Conservation (phyloP, 2,113 vertebrate genomes). For the Hylia prasina region DNA sequence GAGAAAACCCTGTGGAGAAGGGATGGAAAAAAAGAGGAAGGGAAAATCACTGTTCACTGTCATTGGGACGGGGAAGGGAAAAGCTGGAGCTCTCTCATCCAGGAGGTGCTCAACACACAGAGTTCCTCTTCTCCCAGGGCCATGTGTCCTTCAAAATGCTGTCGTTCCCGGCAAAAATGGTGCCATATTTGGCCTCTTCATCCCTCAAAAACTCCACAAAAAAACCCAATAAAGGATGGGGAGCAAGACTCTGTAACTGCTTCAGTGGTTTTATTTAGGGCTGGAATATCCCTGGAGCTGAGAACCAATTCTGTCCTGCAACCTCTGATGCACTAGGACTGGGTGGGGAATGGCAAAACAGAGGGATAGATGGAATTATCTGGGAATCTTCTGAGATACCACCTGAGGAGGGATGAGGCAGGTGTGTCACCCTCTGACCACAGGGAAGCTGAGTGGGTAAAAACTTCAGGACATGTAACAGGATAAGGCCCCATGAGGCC, state of each 20-base stretch:
- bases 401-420: not conserved
- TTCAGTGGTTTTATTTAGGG: not conserved
- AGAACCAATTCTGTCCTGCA: not conserved
- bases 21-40: not conserved
- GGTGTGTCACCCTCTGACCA: not conserved
- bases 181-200: not conserved
- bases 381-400: not conserved
- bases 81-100: not conserved
- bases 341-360: not conserved
- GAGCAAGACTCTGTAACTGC: not conserved
- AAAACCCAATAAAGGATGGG: not conserved
- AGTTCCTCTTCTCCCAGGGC: not conserved
- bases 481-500: not conserved
- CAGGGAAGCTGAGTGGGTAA: not conserved
- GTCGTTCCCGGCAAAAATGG: not conserved
- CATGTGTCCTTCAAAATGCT: not conserved
- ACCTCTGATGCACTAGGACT: fast-evolving
- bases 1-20: not conserved
- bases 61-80: not conserved
- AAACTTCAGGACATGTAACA: not conserved
- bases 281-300: not conserved
- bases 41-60: not conserved
- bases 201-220: not conserved
- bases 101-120: not conserved
- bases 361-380: not conserved